These are phyloP conservation scores for Parnassius smintheus DNA, from an alignment of 2,888 invertebrate genomes.

Conservation along the genomic window DNA sequence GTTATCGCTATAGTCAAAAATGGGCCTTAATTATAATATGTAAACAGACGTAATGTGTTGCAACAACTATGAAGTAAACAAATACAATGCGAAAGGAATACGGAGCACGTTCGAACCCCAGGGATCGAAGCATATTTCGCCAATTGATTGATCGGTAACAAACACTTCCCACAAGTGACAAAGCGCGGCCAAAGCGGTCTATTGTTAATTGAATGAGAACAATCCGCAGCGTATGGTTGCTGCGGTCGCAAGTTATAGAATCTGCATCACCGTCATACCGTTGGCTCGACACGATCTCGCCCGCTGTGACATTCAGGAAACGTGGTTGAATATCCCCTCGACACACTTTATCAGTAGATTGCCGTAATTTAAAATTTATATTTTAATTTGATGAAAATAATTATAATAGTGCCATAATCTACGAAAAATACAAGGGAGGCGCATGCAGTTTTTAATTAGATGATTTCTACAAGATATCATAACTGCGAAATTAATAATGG, in stretches of 20 bases:
- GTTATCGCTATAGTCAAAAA: no score
- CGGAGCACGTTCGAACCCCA: not conserved
- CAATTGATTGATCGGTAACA: constrained; percentile 15
- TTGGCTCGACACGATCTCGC: not conserved
- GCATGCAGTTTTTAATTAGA: no score
- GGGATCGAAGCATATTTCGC: not conserved
- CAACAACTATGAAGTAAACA: not conserved
- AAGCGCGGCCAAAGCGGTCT: constrained; percentile 1
- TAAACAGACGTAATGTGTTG: constrained; percentile 3
- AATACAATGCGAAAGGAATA: constrained; percentile 2
- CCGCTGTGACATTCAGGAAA: constrained; percentile 7
- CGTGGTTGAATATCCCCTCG: not conserved
- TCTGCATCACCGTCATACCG: not conserved
- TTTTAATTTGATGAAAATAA: no score
- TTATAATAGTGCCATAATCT: no score
- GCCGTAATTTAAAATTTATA: not conserved
- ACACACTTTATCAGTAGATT: not conserved
- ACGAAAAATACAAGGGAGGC: no score
- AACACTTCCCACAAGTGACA: constrained; percentile 23
- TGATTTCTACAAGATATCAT: no score
- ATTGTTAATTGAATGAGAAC: constrained; percentile 7
- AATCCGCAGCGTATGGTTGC: constrained; percentile 15
- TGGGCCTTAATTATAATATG: not conserved
- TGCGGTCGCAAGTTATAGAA: constrained; percentile 6
- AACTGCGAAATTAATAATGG: no score